Percentiles rank a stretch among this genome's conserved stretches.
Evolutionary conservation across 2,113 vertebrate species (phyloP).

Genomic region (Plestiodon gilberti): DNA sequence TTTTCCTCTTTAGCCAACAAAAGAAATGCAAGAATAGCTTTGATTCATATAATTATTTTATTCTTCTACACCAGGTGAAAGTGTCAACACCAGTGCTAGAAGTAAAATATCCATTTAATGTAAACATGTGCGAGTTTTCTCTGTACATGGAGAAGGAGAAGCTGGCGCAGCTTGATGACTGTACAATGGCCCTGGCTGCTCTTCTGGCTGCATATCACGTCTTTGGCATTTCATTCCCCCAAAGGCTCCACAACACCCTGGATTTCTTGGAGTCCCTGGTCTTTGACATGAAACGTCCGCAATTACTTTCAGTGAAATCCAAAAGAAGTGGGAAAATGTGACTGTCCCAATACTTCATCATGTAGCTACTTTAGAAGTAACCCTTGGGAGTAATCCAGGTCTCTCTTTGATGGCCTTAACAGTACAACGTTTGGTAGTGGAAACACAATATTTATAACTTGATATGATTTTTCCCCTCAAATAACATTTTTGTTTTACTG

Average conservation of each 20-base stretch:
- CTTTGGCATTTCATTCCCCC: conserved; percentile 58
- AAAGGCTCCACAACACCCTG: conserved; percentile 65
- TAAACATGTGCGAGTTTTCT: conserved; percentile 54
- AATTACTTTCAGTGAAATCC: conserved; percentile 7
- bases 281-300: conserved; percentile 59
- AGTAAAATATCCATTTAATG: conserved; percentile 72
- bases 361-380: accelerated
- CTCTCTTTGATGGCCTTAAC: neutral
- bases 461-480: neutral
- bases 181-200: conserved; percentile 55
- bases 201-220: conserved; percentile 70
- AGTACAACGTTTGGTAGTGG: neutral
- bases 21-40: neutral
- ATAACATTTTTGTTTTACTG: conserved; percentile 16
- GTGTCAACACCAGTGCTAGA: conserved; percentile 62
- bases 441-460: neutral
- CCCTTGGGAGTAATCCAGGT: neutral
- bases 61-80: conserved; percentile 56
- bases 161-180: conserved; percentile 61
- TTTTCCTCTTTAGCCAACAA: neutral
- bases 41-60: neutral
- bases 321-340: neutral
- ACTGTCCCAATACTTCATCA: neutral
- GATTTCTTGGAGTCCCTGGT: conserved; percentile 71
- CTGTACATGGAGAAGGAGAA: conserved; percentile 69